Evolutionary conservation across 2,797 vertebrate genomes (phyloP), one percentile per base, ranked within the genome.

Genomic region (Simalia tracyae): DNA sequence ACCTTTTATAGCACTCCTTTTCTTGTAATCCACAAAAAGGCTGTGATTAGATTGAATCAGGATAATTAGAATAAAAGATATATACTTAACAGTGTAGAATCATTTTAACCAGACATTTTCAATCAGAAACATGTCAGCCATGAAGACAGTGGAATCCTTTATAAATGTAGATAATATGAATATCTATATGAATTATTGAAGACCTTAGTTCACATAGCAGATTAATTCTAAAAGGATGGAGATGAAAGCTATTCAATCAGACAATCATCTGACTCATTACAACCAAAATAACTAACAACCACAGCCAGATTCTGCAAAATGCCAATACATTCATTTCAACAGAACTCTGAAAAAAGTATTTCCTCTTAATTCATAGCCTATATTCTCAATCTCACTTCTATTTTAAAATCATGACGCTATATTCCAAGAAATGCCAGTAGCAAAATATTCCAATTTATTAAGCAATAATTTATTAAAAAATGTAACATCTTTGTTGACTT

Each of bases 191-290:
- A 88, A 76, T 89, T 94, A 81, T 19, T 12, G 3, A 88, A 0
- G 85, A 64, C 92, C 86, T 66, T 91, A 0, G 0, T 2, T 4
- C 64, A 88, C 88, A 54, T 61, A 72, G 57, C 36, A 72, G 84
- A 93, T 88, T 84, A 87, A 42, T 5, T 0, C 63, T 72, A 56
- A 66, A 24, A 91, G 54, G 46, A 26, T 92, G 87, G 19, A 88
- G 59, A 90, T 31, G 31, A 87, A 92, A 28, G 3, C 8, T 89
- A 93, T 86, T 6, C 11, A 8, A 26, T 57, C 50, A 57, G 31
- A 72, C 26, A 88, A 57, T 91, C 86, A 89, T 85, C 90, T 91
- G 93, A 95, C 90, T 93, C 92, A 92, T 50, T 31, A 0, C 88
- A 61, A 31, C 0, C 89, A 89, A 1, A 46, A 28, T 24, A 36